Evolutionary conservation across 92 coral and sea anemone genomes (phyloP), one percentile per base, ranked within the genome.

Genomic region (Bergia puertoricense): DNA sequence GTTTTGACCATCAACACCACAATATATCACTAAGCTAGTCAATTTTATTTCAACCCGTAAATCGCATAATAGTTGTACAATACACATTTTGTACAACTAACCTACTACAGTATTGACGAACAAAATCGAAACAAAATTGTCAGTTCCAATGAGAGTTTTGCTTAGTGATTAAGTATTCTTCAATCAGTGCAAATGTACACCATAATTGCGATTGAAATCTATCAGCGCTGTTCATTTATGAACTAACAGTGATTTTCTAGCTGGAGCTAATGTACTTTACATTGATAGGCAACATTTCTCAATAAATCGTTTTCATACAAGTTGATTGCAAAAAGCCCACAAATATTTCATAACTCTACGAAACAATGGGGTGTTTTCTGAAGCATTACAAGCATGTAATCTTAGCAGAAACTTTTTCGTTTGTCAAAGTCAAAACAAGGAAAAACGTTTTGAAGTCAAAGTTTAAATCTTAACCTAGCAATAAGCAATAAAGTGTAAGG

Each of bases 141-240:
- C 23, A 4, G 51, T 20, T 40, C 48, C 23, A 42, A 9, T 41
- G 11, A 7, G 14, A 51, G 57, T 8, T 13, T 40, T 73, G 4
- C 51, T 11, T 75, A n/a, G 8, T 76, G 38, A 76, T 16, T 13
- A 76, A n/a, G 54, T 76, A 18, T 76, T 42, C 8, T 41, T 16
- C 14, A 76, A 76, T 76, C n/a, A 74, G 7, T 74, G 30, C 80
- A 76, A 40, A 76, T 30, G 16, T 74, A 74, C 79, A 74, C 30
- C n/a, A 41, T 74, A 14, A 41, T 74, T 74, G 22, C 43, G n/a
- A 3, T 40, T 30, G 23, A 74, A 48, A 14, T 8, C 40, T 2
- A 18, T 62, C 69, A 62, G 23, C 13, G 69, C 4, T 62, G 22
- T 15, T 15, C 69, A 15, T 4, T 15, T 18, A 1, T 23, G 69